phyloP scores from a whole-genome alignment of 1,140 invertebrate genomes.

The Bilobella aurantiaca region DNA sequence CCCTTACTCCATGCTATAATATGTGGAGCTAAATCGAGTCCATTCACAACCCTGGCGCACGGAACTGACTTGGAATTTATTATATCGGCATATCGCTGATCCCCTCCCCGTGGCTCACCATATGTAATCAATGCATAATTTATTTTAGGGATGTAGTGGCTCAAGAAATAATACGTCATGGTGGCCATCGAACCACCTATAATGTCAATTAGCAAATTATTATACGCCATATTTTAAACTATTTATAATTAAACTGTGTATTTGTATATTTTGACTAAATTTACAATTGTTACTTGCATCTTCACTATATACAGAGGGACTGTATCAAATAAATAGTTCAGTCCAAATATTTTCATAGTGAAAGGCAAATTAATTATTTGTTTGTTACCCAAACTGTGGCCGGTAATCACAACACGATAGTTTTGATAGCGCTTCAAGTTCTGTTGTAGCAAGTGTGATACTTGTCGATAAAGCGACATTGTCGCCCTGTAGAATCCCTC shows the following conservation, averaged over 20 bases:
- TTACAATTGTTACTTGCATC: too few species aligned
- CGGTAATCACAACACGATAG: not conserved
- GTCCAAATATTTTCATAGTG: too few species aligned
- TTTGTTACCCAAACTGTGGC: not conserved
- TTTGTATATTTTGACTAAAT: too few species aligned
- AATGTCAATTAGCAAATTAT: too few species aligned
- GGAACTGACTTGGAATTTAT: not conserved
- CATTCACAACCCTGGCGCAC: not conserved
- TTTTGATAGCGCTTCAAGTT: not conserved
- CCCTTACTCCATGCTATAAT: not conserved
- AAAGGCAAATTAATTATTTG: too few species aligned
- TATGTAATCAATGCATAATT: not conserved
- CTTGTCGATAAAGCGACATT: not conserved
- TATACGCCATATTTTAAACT: too few species aligned
- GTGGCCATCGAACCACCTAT: not conserved
- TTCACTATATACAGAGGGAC: too few species aligned
- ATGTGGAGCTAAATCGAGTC: not conserved
- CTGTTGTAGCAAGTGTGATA: not conserved
- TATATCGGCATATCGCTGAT: not conserved
- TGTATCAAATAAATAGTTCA: too few species aligned
- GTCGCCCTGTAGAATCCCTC: not conserved
- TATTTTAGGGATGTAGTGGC: not conserved
- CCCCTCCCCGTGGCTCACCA: not conserved
- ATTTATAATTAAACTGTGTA: too few species aligned
- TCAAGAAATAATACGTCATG: not conserved